A percentile compares a stretch with the other conserved stretches of the same genome.
Evolutionary conservation across 64 coral and sea anemone species (phyloP).

Genomic region (Trachythela sp.): DNA sequence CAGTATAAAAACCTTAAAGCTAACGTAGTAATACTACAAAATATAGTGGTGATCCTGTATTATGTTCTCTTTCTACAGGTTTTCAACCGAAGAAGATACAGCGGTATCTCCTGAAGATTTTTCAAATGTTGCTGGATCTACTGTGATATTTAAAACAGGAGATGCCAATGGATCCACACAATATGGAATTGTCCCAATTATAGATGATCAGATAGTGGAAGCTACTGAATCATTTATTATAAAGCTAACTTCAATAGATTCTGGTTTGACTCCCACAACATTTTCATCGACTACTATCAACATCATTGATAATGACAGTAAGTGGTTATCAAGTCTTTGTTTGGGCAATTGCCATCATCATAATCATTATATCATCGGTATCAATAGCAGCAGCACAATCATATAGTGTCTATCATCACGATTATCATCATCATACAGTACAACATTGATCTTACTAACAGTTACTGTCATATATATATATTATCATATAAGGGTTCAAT

Average conservation of each 20-base stretch:
- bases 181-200: neutral
- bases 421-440: no score
- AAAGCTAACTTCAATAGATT: neutral
- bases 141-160: neutral
- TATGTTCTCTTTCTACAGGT: neutral
- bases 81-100: neutral
- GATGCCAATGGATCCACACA: neutral
- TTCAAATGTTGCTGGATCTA: neutral
- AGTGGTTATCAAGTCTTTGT: neutral
- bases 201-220: neutral
- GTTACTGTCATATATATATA: no score
- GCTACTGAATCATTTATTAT: neutral
- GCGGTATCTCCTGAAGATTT: neutral
- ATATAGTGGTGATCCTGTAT: no score
- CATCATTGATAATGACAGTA: constrained; percentile 4
- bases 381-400: no score
- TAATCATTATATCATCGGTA: neutral
- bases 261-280: neutral
- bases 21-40: no score
- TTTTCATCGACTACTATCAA: neutral
- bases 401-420: no score
- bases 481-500: no score
- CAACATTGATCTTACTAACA: no score
- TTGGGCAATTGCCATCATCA: neutral
- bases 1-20: no score